Evolutionary conservation across 1,140 invertebrate genomes (phyloP).

Genomic region (Eueides isabella): DNA sequence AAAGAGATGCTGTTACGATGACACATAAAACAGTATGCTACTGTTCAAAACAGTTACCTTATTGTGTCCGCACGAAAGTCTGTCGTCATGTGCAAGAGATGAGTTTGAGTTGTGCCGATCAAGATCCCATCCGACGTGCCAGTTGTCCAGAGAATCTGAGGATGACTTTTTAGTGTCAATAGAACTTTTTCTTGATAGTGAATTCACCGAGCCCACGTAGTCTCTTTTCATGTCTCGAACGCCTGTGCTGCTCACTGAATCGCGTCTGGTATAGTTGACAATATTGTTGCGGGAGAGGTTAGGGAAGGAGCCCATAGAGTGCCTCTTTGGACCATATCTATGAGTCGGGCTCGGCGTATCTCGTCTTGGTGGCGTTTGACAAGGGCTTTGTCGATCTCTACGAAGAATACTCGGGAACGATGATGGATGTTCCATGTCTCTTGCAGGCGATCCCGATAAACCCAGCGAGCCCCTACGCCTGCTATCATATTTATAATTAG

Average conservation of each 20-base stretch:
- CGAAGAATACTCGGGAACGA: constrained; percentile 86
- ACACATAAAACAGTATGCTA: constrained; percentile 28
- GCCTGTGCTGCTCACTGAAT: constrained; percentile 59
- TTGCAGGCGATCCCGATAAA: constrained; percentile 81
- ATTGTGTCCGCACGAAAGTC: constrained; percentile 55
- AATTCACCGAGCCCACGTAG: constrained; percentile 72
- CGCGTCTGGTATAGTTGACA: constrained; percentile 66
- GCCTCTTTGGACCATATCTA: constrained; percentile 69
- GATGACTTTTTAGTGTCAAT: constrained; percentile 85
- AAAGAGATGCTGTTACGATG: constrained; percentile 26
- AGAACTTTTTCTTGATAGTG: constrained; percentile 78
- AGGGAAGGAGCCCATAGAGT: constrained; percentile 76
- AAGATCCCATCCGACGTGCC: constrained; percentile 87
- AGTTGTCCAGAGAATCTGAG: constrained; percentile 87
- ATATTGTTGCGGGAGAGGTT: constrained; percentile 66
- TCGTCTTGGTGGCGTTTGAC: constrained; percentile 83
- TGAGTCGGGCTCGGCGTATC: constrained; percentile 79
- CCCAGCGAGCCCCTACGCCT: constrained; percentile 84
- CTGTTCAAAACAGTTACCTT: constrained; percentile 64
- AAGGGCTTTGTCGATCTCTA: constrained; percentile 82
- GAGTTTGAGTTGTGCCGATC: constrained; percentile 72
- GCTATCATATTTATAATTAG: constrained; percentile 56
- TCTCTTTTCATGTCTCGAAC: constrained; percentile 79
- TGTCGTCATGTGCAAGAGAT: constrained; percentile 56
- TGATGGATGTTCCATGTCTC: constrained; percentile 86